These are phyloP conservation scores for Amphipoea lucens DNA, from an alignment of 2,888 invertebrate species.

Conservation along the genomic window DNA sequence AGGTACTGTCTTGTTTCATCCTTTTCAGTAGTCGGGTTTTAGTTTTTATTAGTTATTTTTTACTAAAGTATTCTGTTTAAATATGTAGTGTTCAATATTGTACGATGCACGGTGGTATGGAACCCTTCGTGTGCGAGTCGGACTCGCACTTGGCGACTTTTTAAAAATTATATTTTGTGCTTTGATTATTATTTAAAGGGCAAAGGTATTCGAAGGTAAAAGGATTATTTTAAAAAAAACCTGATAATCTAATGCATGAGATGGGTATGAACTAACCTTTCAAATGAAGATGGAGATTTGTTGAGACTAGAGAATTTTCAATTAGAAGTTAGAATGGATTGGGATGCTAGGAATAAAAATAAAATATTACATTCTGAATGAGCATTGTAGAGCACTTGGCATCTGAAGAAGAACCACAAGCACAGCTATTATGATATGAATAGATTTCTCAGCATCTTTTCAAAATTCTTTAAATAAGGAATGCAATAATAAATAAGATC, in stretches of 20 bases:
- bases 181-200: background rate
- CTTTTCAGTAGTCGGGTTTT: too few species aligned
- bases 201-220: background rate
- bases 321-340: background rate
- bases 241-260: background rate
- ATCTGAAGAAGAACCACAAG: constrained; percentile 4
- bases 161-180: background rate
- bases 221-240: background rate
- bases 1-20: too few species aligned
- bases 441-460: background rate
- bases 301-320: background rate
- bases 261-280: background rate
- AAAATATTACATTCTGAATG: background rate
- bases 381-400: background rate
- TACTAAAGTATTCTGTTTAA: background rate
- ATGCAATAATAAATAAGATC: background rate
- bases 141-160: background rate
- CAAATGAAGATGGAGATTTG: background rate
- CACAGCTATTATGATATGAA: constrained; percentile 12
- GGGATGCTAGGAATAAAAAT: constrained; percentile 1
- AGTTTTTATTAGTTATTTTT: too few species aligned
- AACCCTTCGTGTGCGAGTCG: background rate
- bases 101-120: background rate
- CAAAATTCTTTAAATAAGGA: background rate
- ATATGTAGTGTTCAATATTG: background rate